Evolutionary conservation across 2,888 invertebrate species (phyloP).

Genomic region (Chrysolina haemoptera): DNA sequence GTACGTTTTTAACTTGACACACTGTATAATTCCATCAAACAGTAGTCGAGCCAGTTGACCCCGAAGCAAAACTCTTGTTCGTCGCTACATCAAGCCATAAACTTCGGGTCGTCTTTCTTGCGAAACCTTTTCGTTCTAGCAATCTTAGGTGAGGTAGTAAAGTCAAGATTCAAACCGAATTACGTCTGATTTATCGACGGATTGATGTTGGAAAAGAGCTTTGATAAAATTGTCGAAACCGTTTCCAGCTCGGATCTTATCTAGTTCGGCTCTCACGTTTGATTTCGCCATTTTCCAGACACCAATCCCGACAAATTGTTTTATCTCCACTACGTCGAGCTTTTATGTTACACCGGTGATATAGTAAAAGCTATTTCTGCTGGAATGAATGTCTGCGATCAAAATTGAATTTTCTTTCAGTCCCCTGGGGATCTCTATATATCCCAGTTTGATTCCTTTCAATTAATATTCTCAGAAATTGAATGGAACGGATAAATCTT

Average conservation of each 20-base stretch:
- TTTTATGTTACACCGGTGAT: conserved; percentile 34
- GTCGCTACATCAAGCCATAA: neutral
- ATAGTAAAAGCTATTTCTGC: conserved; percentile 34
- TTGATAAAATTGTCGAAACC: conserved; percentile 50
- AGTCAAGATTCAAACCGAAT: conserved; percentile 30
- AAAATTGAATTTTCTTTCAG: conserved; percentile 42
- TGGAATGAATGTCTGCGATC: conserved; percentile 7
- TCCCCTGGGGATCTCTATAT: neutral
- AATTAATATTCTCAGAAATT: neutral
- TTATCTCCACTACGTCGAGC: conserved; percentile 50
- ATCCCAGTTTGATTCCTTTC: neutral
- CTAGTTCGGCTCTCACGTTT: conserved; percentile 50
- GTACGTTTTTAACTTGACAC: too few species aligned
- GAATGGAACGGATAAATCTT: neutral
- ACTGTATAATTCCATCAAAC: too few species aligned
- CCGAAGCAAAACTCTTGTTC: neutral
- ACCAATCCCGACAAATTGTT: conserved; percentile 57
- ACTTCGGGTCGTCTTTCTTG: neutral
- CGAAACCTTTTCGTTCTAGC: conserved; percentile 17
- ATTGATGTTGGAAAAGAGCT: conserved; percentile 44
- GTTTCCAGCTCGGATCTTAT: conserved; percentile 48
- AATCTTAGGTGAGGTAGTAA: conserved; percentile 9
- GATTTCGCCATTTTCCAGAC: conserved; percentile 51
- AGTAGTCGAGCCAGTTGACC: too few species aligned
- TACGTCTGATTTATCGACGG: conserved; percentile 47